These are phyloP conservation scores for Aspidoscelis tigris DNA, from an alignment of 2,113 vertebrate genomes.

Conservation along the genomic window DNA sequence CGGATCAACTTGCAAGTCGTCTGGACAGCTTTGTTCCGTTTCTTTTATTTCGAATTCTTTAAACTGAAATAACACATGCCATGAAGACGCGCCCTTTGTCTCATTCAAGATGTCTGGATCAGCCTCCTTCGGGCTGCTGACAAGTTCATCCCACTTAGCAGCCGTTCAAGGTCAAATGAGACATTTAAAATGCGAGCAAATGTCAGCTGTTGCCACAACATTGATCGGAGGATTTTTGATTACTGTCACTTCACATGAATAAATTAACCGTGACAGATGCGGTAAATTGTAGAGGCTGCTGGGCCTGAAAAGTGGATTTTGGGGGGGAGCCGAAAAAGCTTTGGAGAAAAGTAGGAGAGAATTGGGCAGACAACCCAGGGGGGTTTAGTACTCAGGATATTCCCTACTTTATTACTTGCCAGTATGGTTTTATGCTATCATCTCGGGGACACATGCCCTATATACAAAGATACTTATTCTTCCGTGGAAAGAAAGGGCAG, in stretches of 20 bases:
- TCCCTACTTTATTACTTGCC: too few species aligned
- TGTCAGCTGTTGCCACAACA: slow-evolving; percentile 58
- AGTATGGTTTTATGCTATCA: too few species aligned
- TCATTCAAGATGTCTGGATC: neutral
- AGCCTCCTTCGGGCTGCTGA: slow-evolving; percentile 32
- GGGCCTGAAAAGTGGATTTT: slow-evolving; percentile 65
- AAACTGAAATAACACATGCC: too few species aligned
- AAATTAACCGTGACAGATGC: slow-evolving; percentile 71
- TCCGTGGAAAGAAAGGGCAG: too few species aligned
- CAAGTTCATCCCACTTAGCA: slow-evolving; percentile 51
- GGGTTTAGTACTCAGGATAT: too few species aligned
- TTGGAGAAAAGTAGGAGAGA: slow-evolving; percentile 13
- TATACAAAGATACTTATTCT: too few species aligned
- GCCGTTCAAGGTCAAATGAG: slow-evolving; percentile 65
- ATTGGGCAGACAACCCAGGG: too few species aligned
- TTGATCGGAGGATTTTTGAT: slow-evolving; percentile 67
- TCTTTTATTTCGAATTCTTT: too few species aligned
- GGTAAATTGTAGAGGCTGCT: slow-evolving; percentile 64
- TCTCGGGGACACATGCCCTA: too few species aligned
- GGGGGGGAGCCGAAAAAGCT: slow-evolving; percentile 49
- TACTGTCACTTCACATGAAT: slow-evolving; percentile 66
- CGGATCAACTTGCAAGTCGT: too few species aligned
- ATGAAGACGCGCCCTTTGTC: too few species aligned
- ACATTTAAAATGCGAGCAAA: slow-evolving; percentile 64
- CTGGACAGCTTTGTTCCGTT: too few species aligned